Base-by-base conservation (phyloP, 2,888 invertebrate genomes). In the Sinodicranocentrus sp. region DNA sequence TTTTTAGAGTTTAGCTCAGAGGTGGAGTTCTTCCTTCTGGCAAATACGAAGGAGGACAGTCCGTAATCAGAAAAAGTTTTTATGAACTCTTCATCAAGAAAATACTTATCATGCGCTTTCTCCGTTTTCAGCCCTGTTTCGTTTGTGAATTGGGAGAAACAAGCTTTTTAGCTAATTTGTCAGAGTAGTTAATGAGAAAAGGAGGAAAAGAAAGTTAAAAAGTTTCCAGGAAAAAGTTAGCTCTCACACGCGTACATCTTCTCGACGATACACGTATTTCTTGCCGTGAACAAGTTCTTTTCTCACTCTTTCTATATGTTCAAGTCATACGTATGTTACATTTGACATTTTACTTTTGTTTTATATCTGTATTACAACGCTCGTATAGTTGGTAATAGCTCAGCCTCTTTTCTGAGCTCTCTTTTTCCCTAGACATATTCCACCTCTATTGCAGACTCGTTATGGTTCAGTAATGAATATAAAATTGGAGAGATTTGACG, bases 401-500 rank as follows among this genome's bases (percentile, higher is more conserved):
- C 10, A 10, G 10, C 48, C 13, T 48, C 13, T 48, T 48, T n/a
- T 3, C 48, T 10, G 2, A n/a, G 57, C 25, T 57, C 52, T 1
- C 48, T 15, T 48, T 48, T 48, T 10, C 10, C n/a, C n/a, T n/a
- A n/a, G 3, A 48, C 48, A 48, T 48, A 10, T 48, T 48, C 6
- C 5, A 13, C 6, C 39, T 39, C 39, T 13, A 39, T 39, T 33
- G 3, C 33, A 33, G n/a, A 5, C 39, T 48, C 6, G 48, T 48
- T 48, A 48, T 2, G 48, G 48, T 48, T 2, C 15, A 48, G 70
- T 72, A 72, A 72, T 72, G 72, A 72, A 72, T 70, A 28, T 72
- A 54, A 72, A 72, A 72, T 43, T 44, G 59, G 59, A 25, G 39
- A 72, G 54, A 73, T 44, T 63, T 43, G 73, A 61, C n/a, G 33